Conservation (phyloP, 92 coral and sea anemone genomes). For the Blastomussa wellsi region DNA sequence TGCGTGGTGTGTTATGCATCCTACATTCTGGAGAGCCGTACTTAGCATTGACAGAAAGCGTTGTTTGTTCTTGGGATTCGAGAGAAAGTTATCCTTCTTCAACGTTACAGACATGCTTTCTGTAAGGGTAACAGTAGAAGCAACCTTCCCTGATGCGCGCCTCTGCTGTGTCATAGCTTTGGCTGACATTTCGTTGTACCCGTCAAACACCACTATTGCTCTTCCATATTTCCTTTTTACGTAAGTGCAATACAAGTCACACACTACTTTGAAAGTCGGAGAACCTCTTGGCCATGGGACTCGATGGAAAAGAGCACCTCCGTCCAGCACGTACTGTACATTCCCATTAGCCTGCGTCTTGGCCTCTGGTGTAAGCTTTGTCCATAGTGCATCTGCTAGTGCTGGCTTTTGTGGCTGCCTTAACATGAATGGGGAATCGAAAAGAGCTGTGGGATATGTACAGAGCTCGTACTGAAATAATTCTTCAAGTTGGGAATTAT, state of each 20-base stretch:
- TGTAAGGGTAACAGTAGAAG: constrained; percentile 33
- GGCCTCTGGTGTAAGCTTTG: constrained; percentile 4
- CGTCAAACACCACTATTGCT: constrained; percentile 33
- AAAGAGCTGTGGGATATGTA: constrained; percentile 11
- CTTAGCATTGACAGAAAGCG: neutral
- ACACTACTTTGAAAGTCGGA: constrained; percentile 13
- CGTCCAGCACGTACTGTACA: constrained; percentile 21
- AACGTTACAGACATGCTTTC: constrained; percentile 20
- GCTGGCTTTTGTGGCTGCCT: constrained; percentile 23
- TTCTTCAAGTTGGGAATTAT: constrained; percentile 24
- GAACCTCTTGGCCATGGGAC: constrained; percentile 24
- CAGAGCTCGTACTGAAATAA: constrained; percentile 35
- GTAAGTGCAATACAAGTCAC: constrained; percentile 34
- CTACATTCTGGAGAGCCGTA: constrained; percentile 15
- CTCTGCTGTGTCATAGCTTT: constrained; percentile 46
- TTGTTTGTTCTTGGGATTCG: constrained; percentile 18
- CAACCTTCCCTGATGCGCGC: constrained; percentile 41
- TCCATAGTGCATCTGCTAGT: constrained; percentile 24
- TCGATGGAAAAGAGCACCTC: constrained; percentile 15
- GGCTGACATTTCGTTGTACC: constrained; percentile 32
- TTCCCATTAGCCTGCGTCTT: constrained; percentile 6
- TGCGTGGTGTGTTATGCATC: constrained; percentile 14
- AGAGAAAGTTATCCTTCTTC: constrained; percentile 40
- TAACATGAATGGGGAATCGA: constrained; percentile 17
- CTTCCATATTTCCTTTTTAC: constrained; percentile 34